phyloP scores from a whole-genome alignment of 2,888 invertebrate species.

The Amitus sp. region DNA sequence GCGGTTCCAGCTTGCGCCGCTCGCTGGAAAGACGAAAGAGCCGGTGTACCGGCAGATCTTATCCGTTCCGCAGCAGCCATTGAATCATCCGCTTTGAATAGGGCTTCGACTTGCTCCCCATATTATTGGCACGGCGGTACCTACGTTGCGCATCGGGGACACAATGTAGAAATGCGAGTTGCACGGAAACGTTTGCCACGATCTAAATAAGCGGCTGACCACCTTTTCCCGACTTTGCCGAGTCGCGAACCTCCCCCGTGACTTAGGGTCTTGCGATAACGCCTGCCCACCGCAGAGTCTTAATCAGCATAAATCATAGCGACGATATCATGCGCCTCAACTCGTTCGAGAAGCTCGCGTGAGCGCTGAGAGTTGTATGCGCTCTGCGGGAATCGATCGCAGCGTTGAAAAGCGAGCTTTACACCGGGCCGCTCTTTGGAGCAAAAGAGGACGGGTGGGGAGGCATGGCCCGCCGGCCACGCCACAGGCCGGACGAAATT shows the following conservation, averaged over 20 bases:
- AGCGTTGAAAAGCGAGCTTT: slow-evolving; percentile 9
- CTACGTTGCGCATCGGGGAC: slow-evolving; percentile 42
- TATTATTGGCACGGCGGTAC: slow-evolving; percentile 50
- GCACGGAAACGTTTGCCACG: slow-evolving; percentile 49
- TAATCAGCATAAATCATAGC: slow-evolving; percentile 65
- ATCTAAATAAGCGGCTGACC: slow-evolving; percentile 52
- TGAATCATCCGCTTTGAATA: slow-evolving; percentile 66
- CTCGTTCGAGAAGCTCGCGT: slow-evolving; percentile 9
- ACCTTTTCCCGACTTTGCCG: slow-evolving; percentile 37
- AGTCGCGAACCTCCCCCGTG: slow-evolving; percentile 48
- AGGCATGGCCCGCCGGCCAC: slow-evolving; percentile 8
- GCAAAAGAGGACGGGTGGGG: slow-evolving; percentile 4
- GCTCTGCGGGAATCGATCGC: slow-evolving; percentile 39
- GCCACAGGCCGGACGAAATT: neutral
- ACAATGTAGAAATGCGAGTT: slow-evolving; percentile 50
- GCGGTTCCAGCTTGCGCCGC: slow-evolving; percentile 56
- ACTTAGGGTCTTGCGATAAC: slow-evolving; percentile 62
- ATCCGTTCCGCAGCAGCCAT: slow-evolving; percentile 60
- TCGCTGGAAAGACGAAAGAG: slow-evolving; percentile 55
- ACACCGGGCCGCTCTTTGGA: slow-evolving; percentile 15
- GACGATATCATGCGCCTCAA: slow-evolving; percentile 52
- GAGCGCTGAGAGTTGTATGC: slow-evolving; percentile 11
- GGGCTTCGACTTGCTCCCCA: slow-evolving; percentile 58
- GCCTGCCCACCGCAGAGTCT: slow-evolving; percentile 57
- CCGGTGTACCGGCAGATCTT: slow-evolving; percentile 61